A percentile compares a stretch with the other conserved stretches of the same genome.
Evolutionary conservation across 2,888 invertebrate genomes (phyloP).

Genomic region (Lithophane semibrunnea): DNA sequence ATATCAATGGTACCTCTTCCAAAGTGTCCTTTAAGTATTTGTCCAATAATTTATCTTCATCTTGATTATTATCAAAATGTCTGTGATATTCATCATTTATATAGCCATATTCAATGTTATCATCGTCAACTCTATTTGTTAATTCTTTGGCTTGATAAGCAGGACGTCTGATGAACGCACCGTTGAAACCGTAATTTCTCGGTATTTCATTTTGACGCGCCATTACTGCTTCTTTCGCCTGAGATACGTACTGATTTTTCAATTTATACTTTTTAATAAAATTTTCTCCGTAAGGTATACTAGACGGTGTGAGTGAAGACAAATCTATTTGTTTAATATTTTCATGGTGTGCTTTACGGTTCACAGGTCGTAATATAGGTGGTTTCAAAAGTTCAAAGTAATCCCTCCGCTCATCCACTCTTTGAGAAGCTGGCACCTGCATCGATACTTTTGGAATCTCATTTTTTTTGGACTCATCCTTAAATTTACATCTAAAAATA

Average conservation of each 20-base stretch:
- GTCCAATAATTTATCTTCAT: slow-evolving; percentile 60
- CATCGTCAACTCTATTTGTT: slow-evolving; percentile 21
- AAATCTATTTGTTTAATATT: slow-evolving; percentile 1
- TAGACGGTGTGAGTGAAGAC: slow-evolving; percentile 6
- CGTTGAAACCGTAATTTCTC: slow-evolving; percentile 46
- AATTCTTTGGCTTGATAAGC: slow-evolving; percentile 25
- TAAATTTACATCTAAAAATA: slow-evolving; percentile 34
- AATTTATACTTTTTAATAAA: slow-evolving; percentile 27
- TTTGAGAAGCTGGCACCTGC: neutral
- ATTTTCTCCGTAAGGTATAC: slow-evolving; percentile 18
- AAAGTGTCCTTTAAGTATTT: slow-evolving; percentile 61
- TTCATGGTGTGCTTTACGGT: slow-evolving; percentile 32
- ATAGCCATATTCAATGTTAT: slow-evolving; percentile 31
- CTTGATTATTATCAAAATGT: slow-evolving; percentile 42
- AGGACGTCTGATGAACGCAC: slow-evolving; percentile 19
- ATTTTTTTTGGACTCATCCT: slow-evolving; percentile 5
- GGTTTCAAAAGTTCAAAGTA: slow-evolving; percentile 69
- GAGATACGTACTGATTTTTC: slow-evolving; percentile 35
- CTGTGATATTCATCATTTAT: slow-evolving; percentile 27
- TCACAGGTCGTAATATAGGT: slow-evolving; percentile 58
- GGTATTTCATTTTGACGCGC: slow-evolving; percentile 12
- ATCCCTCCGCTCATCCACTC: slow-evolving; percentile 55
- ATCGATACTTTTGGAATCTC: neutral
- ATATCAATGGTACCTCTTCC: slow-evolving; percentile 31
- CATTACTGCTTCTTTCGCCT: slow-evolving; percentile 13